phyloP scores from a whole-genome alignment of 1,140 invertebrate genomes.

The Drosophila eugracilis region DNA sequence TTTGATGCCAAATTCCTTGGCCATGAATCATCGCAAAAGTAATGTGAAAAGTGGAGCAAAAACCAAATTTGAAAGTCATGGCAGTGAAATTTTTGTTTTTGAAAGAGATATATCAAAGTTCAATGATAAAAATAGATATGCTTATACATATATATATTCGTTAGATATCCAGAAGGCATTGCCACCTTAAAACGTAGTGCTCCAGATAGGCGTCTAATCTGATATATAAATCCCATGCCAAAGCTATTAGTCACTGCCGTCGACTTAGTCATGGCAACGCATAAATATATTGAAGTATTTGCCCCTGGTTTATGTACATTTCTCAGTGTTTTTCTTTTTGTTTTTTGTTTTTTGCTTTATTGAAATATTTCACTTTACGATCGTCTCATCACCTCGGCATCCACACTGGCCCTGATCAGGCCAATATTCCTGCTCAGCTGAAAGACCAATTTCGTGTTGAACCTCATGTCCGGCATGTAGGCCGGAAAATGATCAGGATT shows the following conservation, averaged over 20 bases:
- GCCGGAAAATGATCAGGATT: constrained; percentile 69
- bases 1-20: constrained; percentile 22
- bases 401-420: constrained; percentile 49
- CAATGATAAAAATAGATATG: constrained; percentile 26
- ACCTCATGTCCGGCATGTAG: constrained; percentile 69
- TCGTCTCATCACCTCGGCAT: constrained; percentile 54
- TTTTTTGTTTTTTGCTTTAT: constrained; percentile 9
- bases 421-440: constrained; percentile 22
- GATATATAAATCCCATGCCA: constrained; percentile 21
- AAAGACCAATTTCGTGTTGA: constrained; percentile 54
- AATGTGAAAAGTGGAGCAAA: constrained; percentile 20
- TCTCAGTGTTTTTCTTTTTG: background rate
- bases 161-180: constrained; percentile 2
- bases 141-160: no score
- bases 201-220: constrained; percentile 37
- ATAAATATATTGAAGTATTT: constrained; percentile 23
- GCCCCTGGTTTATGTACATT: constrained; percentile 26
- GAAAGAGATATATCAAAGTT: no score
- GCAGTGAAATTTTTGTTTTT: constrained; percentile 9
- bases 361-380: constrained; percentile 25
- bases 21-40: constrained; percentile 27
- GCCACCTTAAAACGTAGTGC: background rate
- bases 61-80: constrained; percentile 27
- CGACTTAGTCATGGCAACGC: constrained; percentile 38
- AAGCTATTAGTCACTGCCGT: constrained; percentile 38